Evolutionary conservation across 2,113 vertebrate genomes (phyloP), one percentile per base, ranked within the genome.

Genomic region (Oryzias woworae): DNA sequence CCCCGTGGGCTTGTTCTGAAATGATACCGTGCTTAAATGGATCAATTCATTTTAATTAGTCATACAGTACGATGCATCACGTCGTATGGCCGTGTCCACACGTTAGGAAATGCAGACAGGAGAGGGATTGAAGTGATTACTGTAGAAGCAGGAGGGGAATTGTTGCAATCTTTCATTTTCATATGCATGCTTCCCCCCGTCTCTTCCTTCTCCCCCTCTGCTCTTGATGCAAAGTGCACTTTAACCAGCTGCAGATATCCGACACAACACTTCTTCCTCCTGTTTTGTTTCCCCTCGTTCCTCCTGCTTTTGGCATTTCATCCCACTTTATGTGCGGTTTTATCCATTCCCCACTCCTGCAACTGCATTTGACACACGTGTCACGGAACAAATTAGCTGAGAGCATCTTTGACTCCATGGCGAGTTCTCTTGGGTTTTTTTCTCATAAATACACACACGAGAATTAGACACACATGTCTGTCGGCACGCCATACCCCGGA

Each of bases 41-140:
- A 90, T 91, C 87, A 89, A 87, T 91, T 89, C 72, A 72, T 85
- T 83, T 75, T 82, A 89, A 90, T 92, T 91, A 91, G 89, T 85
- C 84, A 84, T 82, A 88, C 80, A 77, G 81, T 67, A 57, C 50
- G 58, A 87, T 81, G 83, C 85, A 82, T 87, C 80, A 80, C 72
- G 12, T 49, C 45, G 66, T 78, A 85, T 80, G 54, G 46, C 78
- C 58, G 7, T 87, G 87, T 91, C 85, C 88, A 90, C 87, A 88
- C 87, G 82, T 85, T 85, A 74, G 68, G 75, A 73, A 84, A 85
- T 58, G 75, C 67, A 59, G 78, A 71, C 67, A 55, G 70, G 65
- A 68, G 71, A 83, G 59, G 46, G 75, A 87, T 80, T 77, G 79
- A 78, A 86, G 79, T 77, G 84, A 89, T 90, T 89, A 82, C 78